Base-by-base conservation (phyloP, 2,113 vertebrate genomes). In the Pandion haliaetus region DNA sequence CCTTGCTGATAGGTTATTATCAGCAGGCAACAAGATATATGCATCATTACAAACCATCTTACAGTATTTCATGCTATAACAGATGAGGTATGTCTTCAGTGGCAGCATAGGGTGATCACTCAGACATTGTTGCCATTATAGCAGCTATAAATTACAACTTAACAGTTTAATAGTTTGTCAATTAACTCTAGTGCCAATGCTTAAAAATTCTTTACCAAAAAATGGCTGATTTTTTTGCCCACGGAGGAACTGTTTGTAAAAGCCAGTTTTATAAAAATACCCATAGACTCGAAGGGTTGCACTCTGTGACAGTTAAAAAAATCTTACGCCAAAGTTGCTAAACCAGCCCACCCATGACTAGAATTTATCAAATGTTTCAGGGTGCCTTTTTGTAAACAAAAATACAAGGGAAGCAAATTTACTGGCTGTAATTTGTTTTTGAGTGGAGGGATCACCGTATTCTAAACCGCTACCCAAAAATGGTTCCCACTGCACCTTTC, bases 161-260 rank as follows among this genome's bases (percentile, higher is more conserved):
- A 78, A 76, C 69, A 88, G 52, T 95, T 95, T 96, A 93, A 94
- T 96, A 91, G 93, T 95, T 97, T 94, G 93, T 95, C 81, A 96
- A 86, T 96, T 98, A 93, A 88, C 82, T 95, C 15, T 20, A 86
- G 55, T 74, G 79, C 28, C 76, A 70, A 61, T 36, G 23, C 87
- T 72, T 78, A 82, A 92, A 96, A 97, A 88, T 66, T 91, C 49
- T 81, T 88, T 83, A 71, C 42, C n/a, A 86, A 95, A 93, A 91
- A 92, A 62, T 34, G 61, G 14, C 45, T 87, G 28, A 38, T 87
- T 67, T 86, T 95, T 94, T 95, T 34, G 21, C 52, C 10, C 24
- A 32, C 11, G 4, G 14, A 92, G 38, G 57, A 92, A 72, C n/a
- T 86, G 44, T 73, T 91, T 87, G 90, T 63, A 89, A 69, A 83